These are phyloP conservation scores for Drosophila demipolita DNA, from an alignment of 2,888 invertebrate species.

Conservation along the genomic window DNA sequence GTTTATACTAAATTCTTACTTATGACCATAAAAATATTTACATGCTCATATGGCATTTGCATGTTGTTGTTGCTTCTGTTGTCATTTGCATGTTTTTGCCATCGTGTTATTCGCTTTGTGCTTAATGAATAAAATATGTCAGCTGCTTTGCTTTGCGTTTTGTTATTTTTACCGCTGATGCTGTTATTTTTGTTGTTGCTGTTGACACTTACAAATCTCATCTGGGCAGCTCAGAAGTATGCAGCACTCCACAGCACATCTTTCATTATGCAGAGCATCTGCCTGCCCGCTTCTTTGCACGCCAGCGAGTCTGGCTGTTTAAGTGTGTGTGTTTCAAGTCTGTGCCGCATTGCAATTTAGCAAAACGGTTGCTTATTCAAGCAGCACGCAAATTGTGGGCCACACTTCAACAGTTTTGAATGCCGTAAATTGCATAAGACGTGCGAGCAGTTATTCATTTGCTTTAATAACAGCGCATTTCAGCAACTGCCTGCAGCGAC, in stretches of 20 bases:
- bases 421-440: constrained; percentile 42
- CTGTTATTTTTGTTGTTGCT: constrained; percentile 26
- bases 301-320: constrained; percentile 15
- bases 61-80: constrained; percentile 47
- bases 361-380: constrained; percentile 42
- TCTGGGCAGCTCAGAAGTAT: constrained; percentile 61
- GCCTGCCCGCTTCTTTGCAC: constrained; percentile 3
- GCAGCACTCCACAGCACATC: constrained; percentile 53
- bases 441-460: constrained; percentile 5
- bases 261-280: constrained; percentile 50
- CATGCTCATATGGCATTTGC: constrained; percentile 69
- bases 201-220: constrained; percentile 70
- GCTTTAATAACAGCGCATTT: constrained; percentile 12
- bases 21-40: constrained; percentile 81
- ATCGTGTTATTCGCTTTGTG: constrained; percentile 65
- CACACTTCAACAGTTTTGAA: constrained; percentile 34
- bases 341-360: constrained; percentile 30
- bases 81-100: constrained; percentile 76
- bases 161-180: background rate
- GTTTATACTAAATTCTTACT: constrained; percentile 74
- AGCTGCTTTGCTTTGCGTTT: constrained; percentile 62
- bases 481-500: constrained; percentile 21
- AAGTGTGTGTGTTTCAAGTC: constrained; percentile 22
- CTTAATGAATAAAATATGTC: constrained; percentile 82
- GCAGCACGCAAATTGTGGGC: constrained; percentile 33